Evolutionary conservation across 1,140 invertebrate species (phyloP), one percentile per base, ranked within the genome.

Genomic region (Magallana angulata): DNA sequence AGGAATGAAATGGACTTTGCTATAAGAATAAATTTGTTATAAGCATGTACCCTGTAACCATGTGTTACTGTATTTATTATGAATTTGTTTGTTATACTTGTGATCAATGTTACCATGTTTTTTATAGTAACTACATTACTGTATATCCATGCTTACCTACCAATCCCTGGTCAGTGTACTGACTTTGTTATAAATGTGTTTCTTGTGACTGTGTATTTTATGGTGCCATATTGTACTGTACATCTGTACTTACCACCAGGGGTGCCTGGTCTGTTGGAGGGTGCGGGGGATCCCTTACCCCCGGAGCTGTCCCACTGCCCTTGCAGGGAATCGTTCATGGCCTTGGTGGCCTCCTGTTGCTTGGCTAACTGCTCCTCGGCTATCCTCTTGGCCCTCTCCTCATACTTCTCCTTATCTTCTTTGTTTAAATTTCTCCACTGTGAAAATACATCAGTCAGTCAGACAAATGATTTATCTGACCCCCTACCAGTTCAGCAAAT

Each of bases 341-440:
- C 93, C 57, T 90, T 86, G 48, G 93, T 92, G 16, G 93, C 93
- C 76, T 92, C 93, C 81, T 92, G 90, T 84, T 93, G 93, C 82
- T 94, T 94, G 57, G 92, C 93, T 14, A 89, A 90, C 84, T 94
- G 91, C 48, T 94, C 93, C 57, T 93, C 92, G 7, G 92, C 93
- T 12, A 93, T 92, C 59, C 89, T 91, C 86, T 92, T 93, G 16
- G 94, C 94, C 57, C 91, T 92, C 64, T 94, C 93, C 95, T 99
- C 99, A 96, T 98, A 99, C 60, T 96, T 96, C 93, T 98, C 97
- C 94, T 99, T 99, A 88, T 98, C 98, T 87, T 96, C 96, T 3
- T 97, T 96, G 0, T 97, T 96, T 86, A 99, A 95, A 88, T 97
- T 98, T 91, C 98, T 97, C 99, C 99, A 99, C 96, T 97, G 56